These are phyloP conservation scores for Tetrapedia diversipes DNA, from an alignment of 2,888 invertebrate genomes.

Conservation along the genomic window DNA sequence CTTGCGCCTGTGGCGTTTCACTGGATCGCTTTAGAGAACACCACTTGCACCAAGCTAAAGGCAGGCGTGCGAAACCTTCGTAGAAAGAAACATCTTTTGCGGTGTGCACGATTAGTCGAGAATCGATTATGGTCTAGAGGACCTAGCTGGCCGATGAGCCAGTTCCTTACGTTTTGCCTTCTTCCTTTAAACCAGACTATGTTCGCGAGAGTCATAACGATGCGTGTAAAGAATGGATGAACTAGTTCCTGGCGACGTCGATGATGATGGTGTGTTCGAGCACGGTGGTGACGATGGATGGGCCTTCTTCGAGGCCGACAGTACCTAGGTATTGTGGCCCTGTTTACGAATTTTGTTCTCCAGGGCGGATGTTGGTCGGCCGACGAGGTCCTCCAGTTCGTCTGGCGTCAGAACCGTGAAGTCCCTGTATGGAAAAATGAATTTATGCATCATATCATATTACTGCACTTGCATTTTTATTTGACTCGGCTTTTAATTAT, in stretches of 20 bases:
- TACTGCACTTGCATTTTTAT: not conserved
- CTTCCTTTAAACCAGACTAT: constrained; percentile 77
- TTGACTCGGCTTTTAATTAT: not conserved
- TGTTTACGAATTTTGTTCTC: constrained; percentile 83
- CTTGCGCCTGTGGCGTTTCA: constrained; percentile 11
- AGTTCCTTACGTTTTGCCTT: not conserved
- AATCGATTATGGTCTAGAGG: constrained; percentile 22
- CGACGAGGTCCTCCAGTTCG: constrained; percentile 86
- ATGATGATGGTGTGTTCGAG: constrained; percentile 78
- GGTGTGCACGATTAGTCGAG: constrained; percentile 39
- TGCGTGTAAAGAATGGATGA: constrained; percentile 80
- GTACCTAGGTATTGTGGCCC: constrained; percentile 79
- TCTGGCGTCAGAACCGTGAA: constrained; percentile 84
- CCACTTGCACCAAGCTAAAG: constrained; percentile 37
- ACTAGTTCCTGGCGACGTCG: constrained; percentile 78
- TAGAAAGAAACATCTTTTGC: constrained; percentile 43
- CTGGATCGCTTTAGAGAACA: constrained; percentile 17
- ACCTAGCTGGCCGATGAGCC: constrained; percentile 32
- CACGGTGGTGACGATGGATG: constrained; percentile 76
- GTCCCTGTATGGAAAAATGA: constrained; percentile 68
- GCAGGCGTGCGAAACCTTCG: constrained; percentile 43
- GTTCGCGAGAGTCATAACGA: constrained; percentile 79
- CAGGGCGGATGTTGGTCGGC: constrained; percentile 82
- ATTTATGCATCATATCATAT: not conserved
- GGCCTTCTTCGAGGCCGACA: constrained; percentile 78